Percentiles rank a stretch among this genome's conserved stretches.
These are phyloP conservation scores for Lithobates sylvaticus DNA, from an alignment of 2,797 vertebrate genomes.

Conservation along the genomic window DNA sequence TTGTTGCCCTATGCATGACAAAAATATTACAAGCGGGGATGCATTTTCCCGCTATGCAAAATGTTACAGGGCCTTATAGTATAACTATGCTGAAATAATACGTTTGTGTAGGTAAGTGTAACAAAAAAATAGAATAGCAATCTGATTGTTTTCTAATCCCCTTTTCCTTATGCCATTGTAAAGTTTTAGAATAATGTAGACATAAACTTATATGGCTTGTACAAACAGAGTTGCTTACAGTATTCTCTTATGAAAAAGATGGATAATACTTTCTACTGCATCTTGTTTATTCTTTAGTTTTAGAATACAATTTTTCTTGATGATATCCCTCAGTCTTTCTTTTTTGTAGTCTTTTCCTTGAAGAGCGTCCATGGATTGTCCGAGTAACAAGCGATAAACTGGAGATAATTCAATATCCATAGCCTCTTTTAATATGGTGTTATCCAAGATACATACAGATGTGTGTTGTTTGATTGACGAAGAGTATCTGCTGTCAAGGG, in stretches of 20 bases:
- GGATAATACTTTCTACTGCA: constrained; percentile 27
- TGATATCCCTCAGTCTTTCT: constrained; percentile 42
- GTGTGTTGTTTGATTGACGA: constrained; percentile 39
- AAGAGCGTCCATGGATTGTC: not conserved
- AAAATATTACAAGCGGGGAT: too few species aligned
- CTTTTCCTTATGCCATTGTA: too few species aligned
- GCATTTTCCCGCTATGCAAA: too few species aligned
- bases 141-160: too few species aligned
- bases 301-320: constrained; percentile 17
- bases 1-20: too few species aligned
- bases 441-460: constrained; percentile 56
- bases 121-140: too few species aligned
- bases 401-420: not conserved
- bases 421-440: constrained; percentile 19
- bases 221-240: constrained; percentile 45
- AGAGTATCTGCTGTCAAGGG: constrained; percentile 21
- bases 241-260: constrained; percentile 60
- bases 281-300: constrained; percentile 47
- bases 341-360: constrained; percentile 17
- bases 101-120: too few species aligned
- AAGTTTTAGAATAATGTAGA: not conserved
- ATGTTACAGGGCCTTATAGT: too few species aligned
- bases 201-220: not conserved
- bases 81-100: too few species aligned
- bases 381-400: constrained; percentile 11